phyloP scores from a whole-genome alignment of 2,888 invertebrate genomes.

The Volucella zonaria region DNA sequence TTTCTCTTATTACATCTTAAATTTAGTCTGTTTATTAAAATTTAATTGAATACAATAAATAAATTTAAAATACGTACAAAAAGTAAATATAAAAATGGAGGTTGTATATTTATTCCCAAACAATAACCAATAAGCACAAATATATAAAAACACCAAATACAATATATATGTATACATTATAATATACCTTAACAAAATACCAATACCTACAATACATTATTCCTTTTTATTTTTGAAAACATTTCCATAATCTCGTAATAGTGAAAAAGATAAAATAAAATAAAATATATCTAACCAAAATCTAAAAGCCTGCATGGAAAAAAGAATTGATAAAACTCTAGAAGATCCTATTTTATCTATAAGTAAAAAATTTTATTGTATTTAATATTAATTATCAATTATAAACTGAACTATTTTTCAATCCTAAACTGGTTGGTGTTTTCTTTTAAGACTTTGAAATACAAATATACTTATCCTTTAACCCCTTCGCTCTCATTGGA shows the following conservation, averaged over 20 bases:
- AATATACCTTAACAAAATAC: background rate
- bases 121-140: background rate
- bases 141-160: background rate
- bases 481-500: no score
- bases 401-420: constrained; percentile 59
- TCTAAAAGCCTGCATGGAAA: constrained; percentile 24
- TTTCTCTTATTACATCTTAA: no score
- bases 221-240: background rate
- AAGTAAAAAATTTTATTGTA: background rate
- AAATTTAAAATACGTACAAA: background rate
- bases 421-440: constrained; percentile 14
- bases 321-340: constrained; percentile 3
- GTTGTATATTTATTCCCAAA: background rate
- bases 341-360: constrained; percentile 17
- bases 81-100: background rate
- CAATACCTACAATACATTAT: background rate
- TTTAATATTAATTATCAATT: constrained; percentile 28
- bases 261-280: background rate
- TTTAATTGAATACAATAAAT: background rate
- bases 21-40: no score
- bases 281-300: constrained; percentile 1
- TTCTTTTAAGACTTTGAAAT: background rate
- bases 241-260: background rate
- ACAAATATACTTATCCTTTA: no score
- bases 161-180: no score